Evolutionary conservation across 2,113 vertebrate genomes (phyloP).

Genomic region (Sturnira hondurensis): DNA sequence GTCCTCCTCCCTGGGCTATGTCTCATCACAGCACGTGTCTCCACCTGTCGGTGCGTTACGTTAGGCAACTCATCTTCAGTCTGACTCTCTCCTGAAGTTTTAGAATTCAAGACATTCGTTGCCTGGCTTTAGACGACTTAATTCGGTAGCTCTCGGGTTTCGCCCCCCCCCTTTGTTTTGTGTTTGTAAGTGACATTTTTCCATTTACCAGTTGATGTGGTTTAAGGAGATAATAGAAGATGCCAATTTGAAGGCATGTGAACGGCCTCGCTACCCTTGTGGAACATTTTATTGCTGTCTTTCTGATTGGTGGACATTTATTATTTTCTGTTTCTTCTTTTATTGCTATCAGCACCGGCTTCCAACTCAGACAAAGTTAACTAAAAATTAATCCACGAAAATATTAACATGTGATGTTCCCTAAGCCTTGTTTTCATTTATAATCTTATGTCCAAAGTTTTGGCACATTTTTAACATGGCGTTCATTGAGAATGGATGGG

Average conservation of each 20-base stretch:
- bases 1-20: fast-evolving
- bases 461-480: constrained; percentile 1
- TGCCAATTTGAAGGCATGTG: not conserved
- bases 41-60: not conserved
- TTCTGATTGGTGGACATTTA: not conserved
- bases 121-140: not conserved
- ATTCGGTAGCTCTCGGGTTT: not conserved
- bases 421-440: not conserved
- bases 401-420: constrained; percentile 2
- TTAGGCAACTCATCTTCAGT: not conserved
- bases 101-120: not conserved
- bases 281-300: not conserved
- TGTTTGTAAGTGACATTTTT: not conserved
- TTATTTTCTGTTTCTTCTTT: constrained; percentile 28
- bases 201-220: not conserved
- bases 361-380: constrained; percentile 10
- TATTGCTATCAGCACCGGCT: not conserved
- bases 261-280: not conserved
- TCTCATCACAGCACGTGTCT: fast-evolving
- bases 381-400: constrained; percentile 48
- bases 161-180: not conserved
- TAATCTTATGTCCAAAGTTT: not conserved
- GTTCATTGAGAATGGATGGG: not conserved
- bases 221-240: not conserved
- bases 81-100: not conserved